Base-by-base conservation (phyloP, 2,113 vertebrate genomes). In the Cinclus mexicanus region DNA sequence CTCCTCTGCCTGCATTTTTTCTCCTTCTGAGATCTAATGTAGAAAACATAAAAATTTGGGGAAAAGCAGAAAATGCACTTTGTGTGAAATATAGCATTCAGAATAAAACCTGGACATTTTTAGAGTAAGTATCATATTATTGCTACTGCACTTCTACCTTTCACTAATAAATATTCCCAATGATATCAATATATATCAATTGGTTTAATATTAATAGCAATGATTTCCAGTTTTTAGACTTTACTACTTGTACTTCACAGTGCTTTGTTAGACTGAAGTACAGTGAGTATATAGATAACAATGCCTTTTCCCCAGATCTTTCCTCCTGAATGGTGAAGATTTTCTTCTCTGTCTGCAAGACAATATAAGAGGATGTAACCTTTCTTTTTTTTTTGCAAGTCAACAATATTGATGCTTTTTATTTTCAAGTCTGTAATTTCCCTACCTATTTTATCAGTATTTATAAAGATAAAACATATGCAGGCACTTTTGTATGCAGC, bases 361-460 rank as follows among this genome's bases (percentile, higher is more conserved):
- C 35, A 90, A 79, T 82, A 37, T 31, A 14, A 89, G 44, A 75
- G 70, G 81, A 85, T 64, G 52, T 39, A 85, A 61, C 26, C 12
- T 59, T 71, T 56, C 18, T 26, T 26, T 55, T 87, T 87, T 64
- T 74, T 76, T 83, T 70, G 20, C 41, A 90, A 94, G 63, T 46
- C 85, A 93, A 69, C 41, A 86, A 72, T 90, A 94, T 76, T 77
- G 67, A 69, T 80, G 75, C 53, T 86, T 88, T 91, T 88, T 94
- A 72, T 89, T 95, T 93, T 95, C 78, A 93, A 90, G 37, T 80
- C 83, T 74, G 23, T 86, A 83, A 92, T 95, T 94, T 95, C 67
- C 67, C 42, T 70, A 53, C 67, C 61, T 76, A 22, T 91, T 91
- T 93, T 83, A 90, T 84, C 78, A 87, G 46, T 60, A 41, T 86